Evolutionary conservation across 2,888 invertebrate species (phyloP).

Genomic region (Agrochola circellaris): DNA sequence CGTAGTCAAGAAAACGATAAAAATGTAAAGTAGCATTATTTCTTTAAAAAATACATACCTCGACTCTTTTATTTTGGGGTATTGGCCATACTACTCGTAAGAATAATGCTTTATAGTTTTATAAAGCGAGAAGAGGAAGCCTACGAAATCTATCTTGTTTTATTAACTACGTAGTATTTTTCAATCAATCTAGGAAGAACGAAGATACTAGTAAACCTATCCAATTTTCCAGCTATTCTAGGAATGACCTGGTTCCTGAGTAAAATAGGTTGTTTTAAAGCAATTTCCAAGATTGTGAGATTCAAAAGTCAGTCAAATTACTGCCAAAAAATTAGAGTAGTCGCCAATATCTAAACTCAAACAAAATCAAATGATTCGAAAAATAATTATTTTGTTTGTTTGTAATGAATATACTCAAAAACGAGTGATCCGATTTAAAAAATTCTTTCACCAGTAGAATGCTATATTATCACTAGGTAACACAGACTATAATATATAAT

Average conservation of each 20-base stretch:
- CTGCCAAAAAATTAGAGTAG: not conserved
- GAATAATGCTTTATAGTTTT: not conserved
- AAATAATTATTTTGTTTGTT: too few relatives aligned
- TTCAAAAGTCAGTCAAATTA: not conserved
- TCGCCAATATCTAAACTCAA: too few relatives aligned
- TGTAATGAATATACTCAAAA: too few relatives aligned
- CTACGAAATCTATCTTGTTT: too few relatives aligned
- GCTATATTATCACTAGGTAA: too few relatives aligned
- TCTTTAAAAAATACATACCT: not conserved
- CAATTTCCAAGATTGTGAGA: not conserved
- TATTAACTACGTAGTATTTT: not conserved
- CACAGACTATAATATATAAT: too few relatives aligned
- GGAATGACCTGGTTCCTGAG: not conserved
- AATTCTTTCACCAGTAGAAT: too few relatives aligned
- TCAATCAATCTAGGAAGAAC: not conserved
- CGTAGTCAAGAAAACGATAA: not conserved
- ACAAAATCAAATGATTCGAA: too few relatives aligned
- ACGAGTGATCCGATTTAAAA: too few relatives aligned
- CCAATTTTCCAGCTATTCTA: conserved; percentile 4
- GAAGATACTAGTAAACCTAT: not conserved
- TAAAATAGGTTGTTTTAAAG: not conserved
- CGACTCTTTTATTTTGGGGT: not conserved
- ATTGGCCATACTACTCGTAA: not conserved
- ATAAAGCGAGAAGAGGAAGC: not conserved
- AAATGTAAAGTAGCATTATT: too few relatives aligned